Conservation (phyloP, 2,113 vertebrate species). For the Cyprinus carpio region DNA sequence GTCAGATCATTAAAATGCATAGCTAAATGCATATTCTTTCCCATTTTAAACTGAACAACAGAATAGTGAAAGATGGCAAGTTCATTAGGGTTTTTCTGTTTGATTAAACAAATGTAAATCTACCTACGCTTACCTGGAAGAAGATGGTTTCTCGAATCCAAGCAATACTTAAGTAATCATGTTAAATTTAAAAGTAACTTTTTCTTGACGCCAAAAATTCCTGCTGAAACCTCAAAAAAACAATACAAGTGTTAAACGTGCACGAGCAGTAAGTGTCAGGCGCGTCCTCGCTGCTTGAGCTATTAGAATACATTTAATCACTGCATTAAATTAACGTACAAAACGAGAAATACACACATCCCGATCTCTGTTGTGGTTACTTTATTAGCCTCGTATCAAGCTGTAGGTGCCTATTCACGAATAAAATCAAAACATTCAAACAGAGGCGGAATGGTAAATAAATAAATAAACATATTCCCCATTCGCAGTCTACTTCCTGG, state of each 20-base stretch:
- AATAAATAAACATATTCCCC: slow-evolving; percentile 2
- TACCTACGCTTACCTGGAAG: neutral
- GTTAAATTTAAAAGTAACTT: neutral
- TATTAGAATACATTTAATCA: neutral
- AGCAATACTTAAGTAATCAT: neutral
- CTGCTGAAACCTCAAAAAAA: neutral
- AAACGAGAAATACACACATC: neutral
- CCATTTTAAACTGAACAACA: neutral
- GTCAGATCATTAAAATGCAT: neutral
- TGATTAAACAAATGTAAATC: neutral
- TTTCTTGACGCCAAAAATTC: neutral
- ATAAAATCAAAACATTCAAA: neutral
- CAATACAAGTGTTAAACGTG: neutral
- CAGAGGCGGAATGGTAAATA: neutral
- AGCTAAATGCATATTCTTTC: neutral
- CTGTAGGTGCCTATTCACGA: neutral
- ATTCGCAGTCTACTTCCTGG: slow-evolving; percentile 47
- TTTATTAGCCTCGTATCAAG: neutral
- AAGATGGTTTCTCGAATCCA: neutral
- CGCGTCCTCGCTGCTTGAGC: neutral
- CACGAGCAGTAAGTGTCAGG: neutral
- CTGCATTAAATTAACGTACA: neutral
- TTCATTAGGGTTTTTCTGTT: neutral
- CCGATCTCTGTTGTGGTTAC: neutral
- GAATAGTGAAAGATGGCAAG: neutral